These are phyloP conservation scores for Drosophila kuntzei DNA, from an alignment of 2,888 invertebrate genomes.

Conservation along the genomic window DNA sequence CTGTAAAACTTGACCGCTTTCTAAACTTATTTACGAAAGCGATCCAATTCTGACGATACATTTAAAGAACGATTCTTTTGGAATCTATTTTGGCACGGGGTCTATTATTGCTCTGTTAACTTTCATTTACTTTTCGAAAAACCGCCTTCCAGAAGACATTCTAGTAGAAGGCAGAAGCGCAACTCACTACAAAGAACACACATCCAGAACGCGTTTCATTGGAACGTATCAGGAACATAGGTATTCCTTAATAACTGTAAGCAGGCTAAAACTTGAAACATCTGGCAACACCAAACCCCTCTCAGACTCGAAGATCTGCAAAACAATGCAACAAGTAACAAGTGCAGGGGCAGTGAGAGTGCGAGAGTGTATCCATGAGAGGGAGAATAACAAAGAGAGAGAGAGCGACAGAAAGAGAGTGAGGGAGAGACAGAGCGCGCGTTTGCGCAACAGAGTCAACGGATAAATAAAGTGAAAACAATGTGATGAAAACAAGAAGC, in stretches of 20 bases:
- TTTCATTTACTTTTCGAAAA: too few species aligned
- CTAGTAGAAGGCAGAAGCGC: too few species aligned
- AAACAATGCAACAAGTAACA: conserved; percentile 61
- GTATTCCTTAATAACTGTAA: not conserved
- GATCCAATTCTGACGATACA: too few species aligned
- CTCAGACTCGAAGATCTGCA: conserved; percentile 36
- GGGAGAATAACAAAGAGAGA: conserved; percentile 11
- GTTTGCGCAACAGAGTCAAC: conserved; percentile 70
- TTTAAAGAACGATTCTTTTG: too few species aligned
- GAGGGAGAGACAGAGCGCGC: conserved; percentile 30
- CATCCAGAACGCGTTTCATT: not conserved
- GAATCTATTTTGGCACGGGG: too few species aligned
- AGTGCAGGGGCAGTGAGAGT: conserved; percentile 15
- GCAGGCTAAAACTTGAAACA: not conserved
- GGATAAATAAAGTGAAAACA: conserved; percentile 48
- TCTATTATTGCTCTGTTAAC: too few species aligned
- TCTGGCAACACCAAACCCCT: conserved; percentile 33
- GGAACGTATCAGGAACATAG: not conserved
- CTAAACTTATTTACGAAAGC: too few species aligned
- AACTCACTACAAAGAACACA: too few species aligned
- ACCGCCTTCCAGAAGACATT: too few species aligned
- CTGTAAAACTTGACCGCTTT: too few species aligned
- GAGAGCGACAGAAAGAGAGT: conserved; percentile 14
- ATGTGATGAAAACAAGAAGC: conserved; percentile 36
- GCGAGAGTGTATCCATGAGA: conserved; percentile 3